Evolutionary conservation across 2,113 vertebrate species (phyloP).

Genomic region (Albula goreensis): DNA sequence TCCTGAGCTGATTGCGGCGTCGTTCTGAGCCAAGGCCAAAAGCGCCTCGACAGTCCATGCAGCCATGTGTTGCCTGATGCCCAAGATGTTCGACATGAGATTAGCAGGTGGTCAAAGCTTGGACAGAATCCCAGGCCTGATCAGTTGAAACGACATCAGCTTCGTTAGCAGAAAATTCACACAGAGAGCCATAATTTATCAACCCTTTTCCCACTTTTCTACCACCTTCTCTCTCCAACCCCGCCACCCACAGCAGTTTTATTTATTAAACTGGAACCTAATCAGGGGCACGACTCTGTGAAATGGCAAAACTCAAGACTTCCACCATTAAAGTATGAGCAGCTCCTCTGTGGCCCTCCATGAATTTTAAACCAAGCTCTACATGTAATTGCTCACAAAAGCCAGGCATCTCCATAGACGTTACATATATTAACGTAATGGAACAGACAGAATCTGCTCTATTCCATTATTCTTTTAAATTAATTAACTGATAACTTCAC

Average conservation of each 20-base stretch:
- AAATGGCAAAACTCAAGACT: constrained; percentile 52
- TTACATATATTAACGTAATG: constrained; percentile 47
- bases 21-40: background rate
- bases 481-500: constrained; percentile 66
- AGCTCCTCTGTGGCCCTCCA: constrained; percentile 65
- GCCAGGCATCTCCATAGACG: constrained; percentile 8
- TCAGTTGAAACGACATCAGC: background rate
- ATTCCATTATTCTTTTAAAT: constrained; percentile 67
- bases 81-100: background rate
- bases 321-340: constrained; percentile 60
- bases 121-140: background rate
- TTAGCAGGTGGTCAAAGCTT: background rate
- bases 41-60: constrained; percentile 8
- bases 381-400: constrained; percentile 65
- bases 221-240: background rate
- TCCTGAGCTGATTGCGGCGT: constrained; percentile 22
- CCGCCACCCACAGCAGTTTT: constrained; percentile 22
- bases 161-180: background rate
- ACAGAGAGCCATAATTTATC: background rate
- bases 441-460: constrained; percentile 54
- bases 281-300: constrained; percentile 61
- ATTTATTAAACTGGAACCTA: constrained; percentile 70
- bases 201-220: background rate
- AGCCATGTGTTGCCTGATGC: constrained; percentile 16
- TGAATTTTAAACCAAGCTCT: constrained; percentile 72